These are phyloP conservation scores for Oncopodura yosiiana DNA, from an alignment of 1,140 invertebrate species.

Conservation along the genomic window DNA sequence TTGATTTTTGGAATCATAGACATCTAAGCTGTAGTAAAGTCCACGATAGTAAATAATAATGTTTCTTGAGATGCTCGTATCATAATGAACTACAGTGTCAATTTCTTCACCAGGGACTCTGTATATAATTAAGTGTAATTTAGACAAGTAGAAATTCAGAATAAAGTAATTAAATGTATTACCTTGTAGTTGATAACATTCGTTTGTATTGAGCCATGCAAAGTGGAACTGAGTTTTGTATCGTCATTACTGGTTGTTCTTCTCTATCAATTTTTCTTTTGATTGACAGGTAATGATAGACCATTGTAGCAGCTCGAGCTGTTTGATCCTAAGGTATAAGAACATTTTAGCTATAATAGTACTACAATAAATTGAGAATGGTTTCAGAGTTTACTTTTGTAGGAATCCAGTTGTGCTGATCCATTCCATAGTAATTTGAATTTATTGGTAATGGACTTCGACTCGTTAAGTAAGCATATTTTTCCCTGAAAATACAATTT, in stretches of 20 bases:
- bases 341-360: no score
- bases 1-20: conserved; percentile 42
- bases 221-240: conserved; percentile 42
- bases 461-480: conserved; percentile 39
- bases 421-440: conserved; percentile 40
- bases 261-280: conserved; percentile 43
- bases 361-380: no score
- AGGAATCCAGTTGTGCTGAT: conserved; percentile 41
- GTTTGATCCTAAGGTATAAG: no score
- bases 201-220: conserved; percentile 42
- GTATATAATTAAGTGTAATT: no score
- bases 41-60: conserved; percentile 35
- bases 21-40: conserved; percentile 41
- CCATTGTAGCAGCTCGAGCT: conserved; percentile 41
- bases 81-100: conserved; percentile 40
- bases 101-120: conserved; percentile 42
- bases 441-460: conserved; percentile 38
- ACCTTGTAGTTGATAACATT: conserved; percentile 39
- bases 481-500: conserved; percentile 40
- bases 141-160: no score
- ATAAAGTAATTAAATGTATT: no score
- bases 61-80: conserved; percentile 40
- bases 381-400: no score
- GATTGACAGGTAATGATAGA: conserved; percentile 40
- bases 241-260: conserved; percentile 41